Evolutionary conservation across 2,113 vertebrate genomes (phyloP).

Genomic region (Platysternon megacephalum): DNA sequence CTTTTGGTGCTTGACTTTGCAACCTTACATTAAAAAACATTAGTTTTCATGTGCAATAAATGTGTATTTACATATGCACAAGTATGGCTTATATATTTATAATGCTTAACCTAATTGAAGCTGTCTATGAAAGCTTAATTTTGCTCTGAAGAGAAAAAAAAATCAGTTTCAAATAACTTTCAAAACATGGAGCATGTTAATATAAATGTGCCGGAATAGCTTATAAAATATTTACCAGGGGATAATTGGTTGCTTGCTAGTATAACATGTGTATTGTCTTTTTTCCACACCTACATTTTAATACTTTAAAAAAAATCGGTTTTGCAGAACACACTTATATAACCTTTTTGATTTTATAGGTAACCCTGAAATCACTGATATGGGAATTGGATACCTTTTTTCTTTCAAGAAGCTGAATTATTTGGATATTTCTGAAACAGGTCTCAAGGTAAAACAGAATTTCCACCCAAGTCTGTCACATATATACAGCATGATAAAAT

Average conservation of each 20-base stretch:
- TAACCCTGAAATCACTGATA: constrained; percentile 89
- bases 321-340: not conserved
- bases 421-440: constrained; percentile 89
- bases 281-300: not conserved
- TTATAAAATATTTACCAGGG: not conserved
- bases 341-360: constrained; percentile 76
- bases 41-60: not conserved
- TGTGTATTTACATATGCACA: not conserved
- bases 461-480: not conserved
- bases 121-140: not conserved
- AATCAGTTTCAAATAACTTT: not conserved
- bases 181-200: not conserved
- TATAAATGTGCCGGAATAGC: accelerated
- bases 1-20: not conserved
- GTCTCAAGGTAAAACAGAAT: constrained; percentile 83
- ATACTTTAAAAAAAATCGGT: not conserved
- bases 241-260: not conserved
- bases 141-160: not conserved
- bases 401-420: constrained; percentile 88
- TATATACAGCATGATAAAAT: not conserved
- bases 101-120: not conserved
- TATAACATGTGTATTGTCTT: not conserved
- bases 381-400: constrained; percentile 87
- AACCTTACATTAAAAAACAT: not conserved
- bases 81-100: not conserved